Evolutionary conservation across 2,797 vertebrate genomes (phyloP).

Genomic region (Champsocephalus gunnari): DNA sequence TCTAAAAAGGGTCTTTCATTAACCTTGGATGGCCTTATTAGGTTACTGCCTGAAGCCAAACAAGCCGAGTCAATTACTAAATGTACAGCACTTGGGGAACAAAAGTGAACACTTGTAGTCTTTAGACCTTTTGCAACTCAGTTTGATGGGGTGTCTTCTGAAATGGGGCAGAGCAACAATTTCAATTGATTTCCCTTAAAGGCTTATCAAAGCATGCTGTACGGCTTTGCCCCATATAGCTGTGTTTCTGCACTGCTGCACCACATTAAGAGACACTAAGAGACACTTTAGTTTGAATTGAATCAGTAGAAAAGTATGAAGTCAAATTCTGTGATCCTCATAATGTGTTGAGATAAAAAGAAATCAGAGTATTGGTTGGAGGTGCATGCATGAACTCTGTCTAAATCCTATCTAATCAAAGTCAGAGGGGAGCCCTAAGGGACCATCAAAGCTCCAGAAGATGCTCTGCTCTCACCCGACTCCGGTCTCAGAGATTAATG

Average conservation of each 20-base stretch:
- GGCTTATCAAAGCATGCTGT: conserved; percentile 66
- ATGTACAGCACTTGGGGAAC: conserved; percentile 77
- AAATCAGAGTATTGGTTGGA: conserved; percentile 60
- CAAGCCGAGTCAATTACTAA: conserved; percentile 85
- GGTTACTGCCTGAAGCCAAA: conserved; percentile 86
- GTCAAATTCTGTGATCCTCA: conserved; percentile 22
- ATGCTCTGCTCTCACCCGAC: conserved; percentile 73
- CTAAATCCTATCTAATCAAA: conserved; percentile 78
- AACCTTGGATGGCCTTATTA: conserved; percentile 88
- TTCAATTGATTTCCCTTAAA: conserved; percentile 68
- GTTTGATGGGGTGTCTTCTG: conserved; percentile 70
- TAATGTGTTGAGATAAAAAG: conserved; percentile 46
- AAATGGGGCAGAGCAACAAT: conserved; percentile 76
- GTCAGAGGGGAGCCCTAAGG: conserved; percentile 70
- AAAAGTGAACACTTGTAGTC: conserved; percentile 78
- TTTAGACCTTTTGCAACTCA: conserved; percentile 68
- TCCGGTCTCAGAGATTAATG: conserved; percentile 81
- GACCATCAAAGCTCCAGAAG: conserved; percentile 69
- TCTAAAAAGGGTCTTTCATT: conserved; percentile 88
- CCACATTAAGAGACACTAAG: conserved; percentile 18
- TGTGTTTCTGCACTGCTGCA: conserved; percentile 12
- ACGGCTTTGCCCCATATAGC: conserved; percentile 34
- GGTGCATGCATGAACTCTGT: conserved; percentile 65
- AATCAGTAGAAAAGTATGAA: conserved; percentile 28
- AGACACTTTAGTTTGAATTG: conserved; percentile 23